Base-by-base conservation (phyloP, 2,888 invertebrate genomes). In the Drosophila picticornis region DNA sequence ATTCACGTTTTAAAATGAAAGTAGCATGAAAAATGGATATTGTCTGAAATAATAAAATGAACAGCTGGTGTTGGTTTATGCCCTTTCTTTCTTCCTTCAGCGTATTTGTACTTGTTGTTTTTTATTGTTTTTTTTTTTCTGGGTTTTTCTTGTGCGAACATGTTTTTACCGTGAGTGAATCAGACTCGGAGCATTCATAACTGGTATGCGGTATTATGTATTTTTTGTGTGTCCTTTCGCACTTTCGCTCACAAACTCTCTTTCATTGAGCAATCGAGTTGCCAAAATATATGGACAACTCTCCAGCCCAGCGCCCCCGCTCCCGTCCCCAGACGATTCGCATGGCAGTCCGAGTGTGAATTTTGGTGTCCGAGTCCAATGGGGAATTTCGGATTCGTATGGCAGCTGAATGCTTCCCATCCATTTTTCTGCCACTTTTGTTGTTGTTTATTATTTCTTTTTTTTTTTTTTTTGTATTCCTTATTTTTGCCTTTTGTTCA, bases 231-330 rank as follows among this genome's bases (percentile, higher is more conserved):
- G 52, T 27, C 43, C n/a, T 48, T 11, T 59, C 19, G 16, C 48
- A 46, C n/a, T 22, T 32, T 51, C 29, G 51, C 29, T 25, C 43
- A 43, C 19, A 51, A 16, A 27, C 7, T 55, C 50, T 59, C 38
- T 66, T 73, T 77, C 83, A 83, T 83, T 83, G 83, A 77, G 67
- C 83, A 79, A 81, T 79, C 77, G 71, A 81, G 83, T 75, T 75
- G 72, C 75, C 31, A 62, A 52, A 56, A 50, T 51, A 59, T 48
- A 34, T n/a, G n/a, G 27, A 29, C 13, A 56, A 34, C 19, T 13
- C 4, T 1, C 13, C 40, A 4, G 19, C 36, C 11, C 36, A 6
- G 13, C n/a, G 27, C 36, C 13, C 48, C 9, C 16, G 9, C 22
- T n/a, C 16, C 48, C 16, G 5, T n/a, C n/a, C n/a, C n/a, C 43